Base-by-base conservation (phyloP, 2,113 vertebrate species). In the Platanista minor region DNA sequence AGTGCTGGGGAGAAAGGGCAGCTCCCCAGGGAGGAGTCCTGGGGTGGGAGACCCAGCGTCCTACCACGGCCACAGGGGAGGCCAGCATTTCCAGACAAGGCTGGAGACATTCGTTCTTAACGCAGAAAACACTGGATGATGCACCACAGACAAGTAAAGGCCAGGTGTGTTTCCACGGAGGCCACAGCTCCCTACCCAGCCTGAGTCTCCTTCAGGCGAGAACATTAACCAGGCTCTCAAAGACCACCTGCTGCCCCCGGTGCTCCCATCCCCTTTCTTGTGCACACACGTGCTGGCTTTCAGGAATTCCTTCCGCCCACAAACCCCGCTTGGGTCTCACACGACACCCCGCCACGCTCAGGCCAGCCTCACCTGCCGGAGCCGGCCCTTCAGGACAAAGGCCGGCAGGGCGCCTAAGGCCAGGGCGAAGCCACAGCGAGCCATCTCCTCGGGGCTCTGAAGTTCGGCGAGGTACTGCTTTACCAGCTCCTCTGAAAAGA, bases 341-440 rank as follows among this genome's bases (percentile, higher is more conserved):
- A 49, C 1, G 13, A 29, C 9, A 3, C 31, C 25, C 41, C 41
- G 1, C 74, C 29, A 1, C 1, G 46, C 89, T 11, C 61, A 4
- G 74, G 15, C 3, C 13, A 7, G 29, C 25, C 98, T 98, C 97
- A 99, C 99, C 99, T 99, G 99, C 36, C 98, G 99, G 43, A 99
- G 98, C 98, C 98, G 99, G 97, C 98, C 97, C 39, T 94, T 98
- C 61, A 99, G 98, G 96, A 99, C 98, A 97, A 99, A 99, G 36
- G 67, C 96, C 2, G 99, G 99, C 80, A 99, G 99, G 81, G 99
- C 98, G 29, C 99, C 99, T 90, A 99, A 98, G n/a, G 99, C 99
- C 46, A 99, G 98, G 11, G 99, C 99, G 94, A 99, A 99, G 80
- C 99, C 99, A 29, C 99, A 99, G 21, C 99, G 99, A 46, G 98